Conservation (phyloP, 2,797 vertebrate species). For the Anomalospiza imberbis region DNA sequence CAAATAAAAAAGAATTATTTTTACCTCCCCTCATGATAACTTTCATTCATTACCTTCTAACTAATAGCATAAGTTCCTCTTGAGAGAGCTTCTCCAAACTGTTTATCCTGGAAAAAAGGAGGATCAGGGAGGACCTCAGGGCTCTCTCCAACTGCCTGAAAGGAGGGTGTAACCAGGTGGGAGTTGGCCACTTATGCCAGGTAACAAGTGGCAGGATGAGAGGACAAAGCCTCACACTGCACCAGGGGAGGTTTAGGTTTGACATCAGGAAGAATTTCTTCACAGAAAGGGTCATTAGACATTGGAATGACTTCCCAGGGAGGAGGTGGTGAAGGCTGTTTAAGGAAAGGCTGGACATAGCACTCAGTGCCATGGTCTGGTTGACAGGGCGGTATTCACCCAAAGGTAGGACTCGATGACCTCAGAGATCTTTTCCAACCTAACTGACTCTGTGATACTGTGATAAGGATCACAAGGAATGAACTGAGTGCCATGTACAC, state of each 20-base stretch:
- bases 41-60: not conserved
- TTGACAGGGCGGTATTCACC: rapidly evolving
- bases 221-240: not conserved
- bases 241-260: not conserved
- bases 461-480: not conserved
- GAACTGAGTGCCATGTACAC: not conserved
- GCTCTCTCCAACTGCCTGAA: not conserved
- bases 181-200: rapidly evolving
- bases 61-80: not conserved
- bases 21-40: not conserved
- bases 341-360: not conserved
- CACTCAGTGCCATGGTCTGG: not conserved
- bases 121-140: not conserved
- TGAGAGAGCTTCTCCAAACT: not conserved
- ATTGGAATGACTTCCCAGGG: not conserved
- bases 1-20: not conserved
- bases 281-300: not conserved
- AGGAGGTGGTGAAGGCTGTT: not conserved
- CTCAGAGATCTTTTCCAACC: not conserved
- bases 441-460: not conserved
- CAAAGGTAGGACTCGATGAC: not conserved
- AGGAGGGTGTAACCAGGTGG: no score
- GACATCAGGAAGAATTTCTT: not conserved
- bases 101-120: not conserved
- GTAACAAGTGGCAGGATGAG: not conserved